Conservation (phyloP, 1,140 invertebrate species). For the Conus ventricosus region DNA sequence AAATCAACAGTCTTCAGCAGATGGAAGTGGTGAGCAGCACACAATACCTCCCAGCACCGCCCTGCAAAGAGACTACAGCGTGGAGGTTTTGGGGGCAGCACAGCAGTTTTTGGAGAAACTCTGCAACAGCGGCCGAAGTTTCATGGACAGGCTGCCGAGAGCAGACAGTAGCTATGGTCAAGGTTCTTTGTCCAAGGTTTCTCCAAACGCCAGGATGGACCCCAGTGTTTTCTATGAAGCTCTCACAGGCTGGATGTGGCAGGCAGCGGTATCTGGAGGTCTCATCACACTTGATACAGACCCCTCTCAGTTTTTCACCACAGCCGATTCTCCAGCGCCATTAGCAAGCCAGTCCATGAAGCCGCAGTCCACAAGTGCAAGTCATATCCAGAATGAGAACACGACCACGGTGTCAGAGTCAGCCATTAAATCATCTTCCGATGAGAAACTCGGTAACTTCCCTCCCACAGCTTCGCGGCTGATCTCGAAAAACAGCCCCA, state of each 20-base stretch:
- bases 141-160: too few species aligned
- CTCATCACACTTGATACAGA: background rate
- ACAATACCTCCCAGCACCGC: background rate
- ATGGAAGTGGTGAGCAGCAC: background rate
- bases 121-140: background rate
- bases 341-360: background rate
- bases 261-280: background rate
- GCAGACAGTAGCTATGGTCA: background rate
- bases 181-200: background rate
- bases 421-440: background rate
- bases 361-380: background rate
- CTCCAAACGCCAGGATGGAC: background rate
- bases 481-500: background rate
- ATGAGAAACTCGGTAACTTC: background rate
- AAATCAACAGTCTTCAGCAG: background rate
- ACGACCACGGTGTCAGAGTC: background rate
- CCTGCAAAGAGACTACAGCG: background rate
- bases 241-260: slow-evolving; percentile 22
- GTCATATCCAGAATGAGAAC: background rate
- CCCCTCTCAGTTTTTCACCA: background rate
- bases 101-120: slow-evolving; percentile 11
- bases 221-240: slow-evolving; percentile 21
- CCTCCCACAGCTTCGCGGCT: background rate
- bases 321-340: background rate
- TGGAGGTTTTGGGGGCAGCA: background rate